These are phyloP conservation scores for Drosophila robusta DNA, from an alignment of 2,888 invertebrate genomes.

Conservation along the genomic window DNA sequence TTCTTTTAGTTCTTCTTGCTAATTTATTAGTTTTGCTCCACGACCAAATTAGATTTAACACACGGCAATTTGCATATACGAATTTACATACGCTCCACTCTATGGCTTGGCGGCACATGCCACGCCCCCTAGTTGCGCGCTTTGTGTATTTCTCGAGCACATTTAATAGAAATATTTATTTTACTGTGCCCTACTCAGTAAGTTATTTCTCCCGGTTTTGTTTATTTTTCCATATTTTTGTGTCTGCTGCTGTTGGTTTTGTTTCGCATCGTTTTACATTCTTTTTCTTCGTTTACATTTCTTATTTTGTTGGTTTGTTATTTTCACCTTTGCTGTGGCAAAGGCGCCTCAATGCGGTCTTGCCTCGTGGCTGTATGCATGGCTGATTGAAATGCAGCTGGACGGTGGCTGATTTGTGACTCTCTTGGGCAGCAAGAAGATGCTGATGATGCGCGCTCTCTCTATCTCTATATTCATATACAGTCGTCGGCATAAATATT, in stretches of 20 bases:
- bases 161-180: slow-evolving; percentile 22
- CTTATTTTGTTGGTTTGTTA: slow-evolving; percentile 15
- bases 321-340: slow-evolving; percentile 5
- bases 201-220: slow-evolving; percentile 7
- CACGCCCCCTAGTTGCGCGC: slow-evolving; percentile 8
- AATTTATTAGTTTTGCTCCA: slow-evolving; percentile 48
- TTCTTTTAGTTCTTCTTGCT: slow-evolving; percentile 29
- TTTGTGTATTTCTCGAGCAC: slow-evolving; percentile 10
- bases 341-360: no score
- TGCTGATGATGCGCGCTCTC: no score
- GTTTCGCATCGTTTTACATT: slow-evolving; percentile 16
- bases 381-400: background rate
- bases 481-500: no score
- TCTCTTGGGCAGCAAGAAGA: slow-evolving; percentile 11
- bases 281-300: slow-evolving; percentile 8
- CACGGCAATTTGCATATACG: slow-evolving; percentile 23
- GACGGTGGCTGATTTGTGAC: slow-evolving; percentile 7
- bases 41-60: slow-evolving; percentile 37
- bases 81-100: slow-evolving; percentile 9
- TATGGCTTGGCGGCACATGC: background rate
- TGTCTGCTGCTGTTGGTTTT: slow-evolving; percentile 22
- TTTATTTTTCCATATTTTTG: slow-evolving; percentile 26
- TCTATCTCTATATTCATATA: no score
- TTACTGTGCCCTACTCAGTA: slow-evolving; percentile 4
- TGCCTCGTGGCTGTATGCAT: slow-evolving; percentile 6